phyloP scores from a whole-genome alignment of 2,888 invertebrate genomes.

The Cosmopolites sordidus region DNA sequence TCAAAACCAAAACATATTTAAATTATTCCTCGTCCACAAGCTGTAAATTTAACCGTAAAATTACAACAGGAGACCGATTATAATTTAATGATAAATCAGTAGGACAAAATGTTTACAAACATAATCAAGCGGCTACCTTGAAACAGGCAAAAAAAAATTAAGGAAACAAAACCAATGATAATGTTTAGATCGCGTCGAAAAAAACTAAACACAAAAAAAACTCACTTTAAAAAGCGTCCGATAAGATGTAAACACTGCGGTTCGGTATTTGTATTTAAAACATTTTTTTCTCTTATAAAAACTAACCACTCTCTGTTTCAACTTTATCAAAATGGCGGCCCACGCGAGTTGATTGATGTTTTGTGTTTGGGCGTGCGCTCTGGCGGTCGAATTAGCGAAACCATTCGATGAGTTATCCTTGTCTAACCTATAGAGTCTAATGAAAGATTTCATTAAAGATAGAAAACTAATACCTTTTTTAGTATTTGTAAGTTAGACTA shows the following conservation, averaged over 20 bases:
- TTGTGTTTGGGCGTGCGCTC: slow-evolving; percentile 35
- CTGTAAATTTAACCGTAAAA: too few relatives aligned
- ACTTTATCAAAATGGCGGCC: slow-evolving; percentile 48
- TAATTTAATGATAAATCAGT: slow-evolving; percentile 1
- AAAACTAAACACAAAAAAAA: background rate
- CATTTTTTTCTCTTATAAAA: slow-evolving; percentile 1
- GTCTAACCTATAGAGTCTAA: background rate
- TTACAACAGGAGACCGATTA: background rate
- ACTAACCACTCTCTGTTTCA: slow-evolving; percentile 35
- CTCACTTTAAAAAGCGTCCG: slow-evolving; percentile 4
- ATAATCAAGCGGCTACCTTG: slow-evolving; percentile 19
- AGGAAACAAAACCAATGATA: too few relatives aligned
- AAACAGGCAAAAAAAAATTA: background rate
- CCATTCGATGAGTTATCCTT: background rate
- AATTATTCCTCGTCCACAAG: background rate
- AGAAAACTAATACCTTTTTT: too few relatives aligned
- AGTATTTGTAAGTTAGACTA: too few relatives aligned
- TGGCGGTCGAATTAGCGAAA: background rate
- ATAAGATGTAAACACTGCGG: background rate
- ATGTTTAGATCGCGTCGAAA: background rate
- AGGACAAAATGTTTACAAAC: slow-evolving; percentile 27
- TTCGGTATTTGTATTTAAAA: slow-evolving; percentile 11
- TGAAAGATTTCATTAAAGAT: too few relatives aligned
- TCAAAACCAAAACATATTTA: slow-evolving; percentile 30
- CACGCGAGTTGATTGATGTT: slow-evolving; percentile 46